These are phyloP conservation scores for Acipenser oxyrinchus DNA, from an alignment of 2,797 vertebrate species.

Conservation along the genomic window DNA sequence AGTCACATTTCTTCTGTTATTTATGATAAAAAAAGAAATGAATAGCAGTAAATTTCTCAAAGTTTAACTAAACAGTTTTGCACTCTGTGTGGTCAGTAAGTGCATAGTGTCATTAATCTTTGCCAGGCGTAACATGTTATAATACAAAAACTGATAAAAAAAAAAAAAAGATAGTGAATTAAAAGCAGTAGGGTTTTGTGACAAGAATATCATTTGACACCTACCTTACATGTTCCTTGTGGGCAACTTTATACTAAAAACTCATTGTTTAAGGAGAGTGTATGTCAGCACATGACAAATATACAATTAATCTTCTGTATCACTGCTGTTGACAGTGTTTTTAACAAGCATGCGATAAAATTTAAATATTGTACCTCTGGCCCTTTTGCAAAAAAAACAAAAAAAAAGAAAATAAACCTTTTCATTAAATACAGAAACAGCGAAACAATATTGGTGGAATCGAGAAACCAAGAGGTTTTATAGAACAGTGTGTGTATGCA, in stretches of 20 bases:
- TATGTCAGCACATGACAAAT: conserved; percentile 12
- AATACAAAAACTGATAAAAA: not conserved
- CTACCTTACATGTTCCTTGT: not conserved
- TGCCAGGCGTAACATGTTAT: not conserved
- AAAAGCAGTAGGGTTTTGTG: not conserved
- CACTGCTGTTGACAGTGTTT: conserved; percentile 12
- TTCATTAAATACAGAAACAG: too few species aligned
- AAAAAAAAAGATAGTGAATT: not conserved
- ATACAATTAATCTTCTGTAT: conserved; percentile 25
- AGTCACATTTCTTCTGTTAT: too few species aligned
- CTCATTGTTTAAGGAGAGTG: conserved; percentile 13
- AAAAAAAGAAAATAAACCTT: too few species aligned
- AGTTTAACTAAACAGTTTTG: not conserved
- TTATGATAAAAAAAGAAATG: not conserved
- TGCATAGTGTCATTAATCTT: conserved; percentile 13
- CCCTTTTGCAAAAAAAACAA: too few species aligned
- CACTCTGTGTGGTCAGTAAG: conserved; percentile 14
- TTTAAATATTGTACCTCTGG: not conserved
- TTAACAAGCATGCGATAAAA: conserved; percentile 9
- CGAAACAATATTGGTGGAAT: too few species aligned
- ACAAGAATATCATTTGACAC: not conserved
- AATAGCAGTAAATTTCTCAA: not conserved
- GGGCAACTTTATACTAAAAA: conserved; percentile 4
- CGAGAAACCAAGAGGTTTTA: too few species aligned
- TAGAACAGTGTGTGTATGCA: too few species aligned